Conservation (phyloP, 2,113 vertebrate species). For the Actenoides hombroni region DNA sequence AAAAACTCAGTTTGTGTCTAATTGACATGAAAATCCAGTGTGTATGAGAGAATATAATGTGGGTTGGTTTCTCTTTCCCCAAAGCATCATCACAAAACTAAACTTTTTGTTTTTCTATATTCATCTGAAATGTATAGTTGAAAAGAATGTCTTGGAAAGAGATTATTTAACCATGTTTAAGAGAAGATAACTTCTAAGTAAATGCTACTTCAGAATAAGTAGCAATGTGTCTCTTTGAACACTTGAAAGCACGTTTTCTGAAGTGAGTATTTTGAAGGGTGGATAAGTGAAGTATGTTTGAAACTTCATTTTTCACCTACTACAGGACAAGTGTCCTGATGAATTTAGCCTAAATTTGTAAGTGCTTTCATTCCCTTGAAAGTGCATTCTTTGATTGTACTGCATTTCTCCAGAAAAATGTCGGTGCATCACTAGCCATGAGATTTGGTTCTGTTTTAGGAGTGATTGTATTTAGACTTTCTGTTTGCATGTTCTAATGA, state of each 20-base stretch:
- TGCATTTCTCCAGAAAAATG: background rate
- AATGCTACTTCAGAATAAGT: background rate
- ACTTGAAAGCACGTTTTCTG: background rate
- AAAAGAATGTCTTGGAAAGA: background rate
- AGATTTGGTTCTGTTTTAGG: background rate
- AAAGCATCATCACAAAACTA: background rate
- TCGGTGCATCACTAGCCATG: background rate
- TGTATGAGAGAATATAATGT: background rate
- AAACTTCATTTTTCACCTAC: background rate
- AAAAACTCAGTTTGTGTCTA: background rate
- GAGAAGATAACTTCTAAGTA: background rate
- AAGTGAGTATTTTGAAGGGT: background rate
- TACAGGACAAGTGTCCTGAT: background rate
- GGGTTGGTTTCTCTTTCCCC: background rate
- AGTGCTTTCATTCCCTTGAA: background rate
- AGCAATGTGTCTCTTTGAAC: background rate
- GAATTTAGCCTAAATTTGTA: background rate
- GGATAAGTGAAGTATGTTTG: background rate
- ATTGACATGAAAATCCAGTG: background rate
- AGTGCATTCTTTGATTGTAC: background rate
- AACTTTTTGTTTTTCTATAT: background rate
- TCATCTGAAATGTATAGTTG: background rate
- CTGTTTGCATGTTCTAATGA: background rate
- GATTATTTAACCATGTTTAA: background rate
- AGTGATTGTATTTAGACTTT: background rate